These are phyloP conservation scores for Scolopax rusticola DNA, from an alignment of 2,797 vertebrate genomes.

Conservation along the genomic window DNA sequence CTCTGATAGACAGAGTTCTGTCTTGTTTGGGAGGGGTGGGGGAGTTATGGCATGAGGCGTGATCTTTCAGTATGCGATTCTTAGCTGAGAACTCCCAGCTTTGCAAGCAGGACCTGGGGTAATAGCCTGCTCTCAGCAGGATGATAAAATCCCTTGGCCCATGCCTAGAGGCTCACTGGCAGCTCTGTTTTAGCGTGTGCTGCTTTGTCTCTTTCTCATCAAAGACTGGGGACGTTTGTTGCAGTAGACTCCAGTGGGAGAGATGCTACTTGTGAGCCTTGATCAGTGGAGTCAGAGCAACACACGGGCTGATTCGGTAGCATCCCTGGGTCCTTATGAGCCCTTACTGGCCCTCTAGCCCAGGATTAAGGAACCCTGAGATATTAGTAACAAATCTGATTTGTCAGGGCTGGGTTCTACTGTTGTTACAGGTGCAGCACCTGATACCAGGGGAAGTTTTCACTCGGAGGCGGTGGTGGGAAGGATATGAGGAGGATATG, in stretches of 20 bases:
- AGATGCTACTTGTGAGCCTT: background rate
- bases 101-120: background rate
- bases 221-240: background rate
- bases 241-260: background rate
- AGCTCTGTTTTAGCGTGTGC: background rate
- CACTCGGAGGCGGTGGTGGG: background rate
- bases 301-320: background rate
- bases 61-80: accelerated
- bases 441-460: background rate
- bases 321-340: background rate
- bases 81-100: background rate
- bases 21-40: background rate
- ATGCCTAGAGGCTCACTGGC: background rate
- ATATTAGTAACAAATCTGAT: conserved; percentile 40
- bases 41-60: background rate
- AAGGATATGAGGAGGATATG: background rate
- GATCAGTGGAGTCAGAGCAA: background rate
- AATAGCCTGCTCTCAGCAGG: background rate
- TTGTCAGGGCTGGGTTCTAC: conserved; percentile 26
- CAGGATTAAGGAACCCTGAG: conserved; percentile 1
- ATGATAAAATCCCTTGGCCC: background rate
- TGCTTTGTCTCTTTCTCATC: background rate
- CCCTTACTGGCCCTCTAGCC: background rate
- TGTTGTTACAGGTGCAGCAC: background rate
- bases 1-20: background rate